These are phyloP conservation scores for Oncorhynchus keta DNA, from an alignment of 2,113 vertebrate genomes.

Conservation along the genomic window DNA sequence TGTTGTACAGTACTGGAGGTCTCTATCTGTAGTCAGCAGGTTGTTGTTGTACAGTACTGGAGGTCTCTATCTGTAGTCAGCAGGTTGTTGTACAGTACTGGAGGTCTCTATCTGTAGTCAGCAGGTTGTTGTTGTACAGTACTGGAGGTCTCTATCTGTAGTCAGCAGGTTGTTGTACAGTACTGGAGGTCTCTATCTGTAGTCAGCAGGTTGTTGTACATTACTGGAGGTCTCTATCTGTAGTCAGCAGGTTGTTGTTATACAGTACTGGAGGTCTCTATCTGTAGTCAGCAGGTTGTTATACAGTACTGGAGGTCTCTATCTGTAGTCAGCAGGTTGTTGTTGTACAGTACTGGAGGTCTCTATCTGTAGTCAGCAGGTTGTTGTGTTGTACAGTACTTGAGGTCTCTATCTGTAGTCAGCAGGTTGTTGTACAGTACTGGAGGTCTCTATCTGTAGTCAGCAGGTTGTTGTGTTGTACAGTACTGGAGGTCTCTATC, in stretches of 20 bases:
- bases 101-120: too few relatives aligned
- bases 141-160: too few relatives aligned
- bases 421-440: neutral
- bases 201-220: constrained; percentile 1
- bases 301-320: neutral
- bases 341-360: neutral
- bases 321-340: constrained; percentile 15
- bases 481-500: neutral
- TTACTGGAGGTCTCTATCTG: neutral
- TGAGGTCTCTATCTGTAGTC: constrained; percentile 10
- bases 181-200: constrained; percentile 11
- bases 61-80: too few relatives aligned
- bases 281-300: too few relatives aligned
- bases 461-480: neutral
- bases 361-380: constrained; percentile 4
- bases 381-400: neutral
- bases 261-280: neutral
- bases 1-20: too few relatives aligned
- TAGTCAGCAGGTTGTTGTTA: too few relatives aligned
- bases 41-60: too few relatives aligned
- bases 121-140: neutral
- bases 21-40: too few relatives aligned
- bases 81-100: too few relatives aligned
- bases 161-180: neutral
- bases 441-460: constrained; percentile 11